Evolutionary conservation across 2,888 invertebrate genomes (phyloP).

Genomic region (Platycnemis pennipes): DNA sequence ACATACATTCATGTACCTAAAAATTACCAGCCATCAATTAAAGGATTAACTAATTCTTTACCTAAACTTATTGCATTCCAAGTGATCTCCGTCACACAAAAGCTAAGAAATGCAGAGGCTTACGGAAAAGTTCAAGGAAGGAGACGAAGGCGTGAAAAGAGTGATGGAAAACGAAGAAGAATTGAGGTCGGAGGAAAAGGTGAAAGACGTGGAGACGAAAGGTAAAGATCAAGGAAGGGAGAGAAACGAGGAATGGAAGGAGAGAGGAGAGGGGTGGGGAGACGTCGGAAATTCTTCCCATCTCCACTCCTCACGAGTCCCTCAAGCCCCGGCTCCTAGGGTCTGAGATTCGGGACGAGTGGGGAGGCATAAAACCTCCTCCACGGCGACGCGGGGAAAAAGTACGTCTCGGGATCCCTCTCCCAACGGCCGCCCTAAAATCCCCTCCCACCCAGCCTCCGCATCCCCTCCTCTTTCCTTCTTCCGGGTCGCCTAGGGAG

Average conservation of each 20-base stretch:
- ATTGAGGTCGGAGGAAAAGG: too few relatives aligned
- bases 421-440: neutral
- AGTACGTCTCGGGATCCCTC: neutral
- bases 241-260: neutral
- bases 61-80: too few relatives aligned
- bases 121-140: too few relatives aligned
- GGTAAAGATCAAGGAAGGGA: neutral
- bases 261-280: neutral
- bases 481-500: conserved; percentile 13
- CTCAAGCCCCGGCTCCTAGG: neutral
- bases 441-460: neutral
- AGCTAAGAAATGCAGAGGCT: too few relatives aligned
- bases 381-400: neutral
- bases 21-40: too few relatives aligned
- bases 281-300: conserved; percentile 6
- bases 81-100: too few relatives aligned
- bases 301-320: neutral
- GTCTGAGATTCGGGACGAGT: neutral
- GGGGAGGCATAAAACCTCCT: neutral
- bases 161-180: neutral
- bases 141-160: too few relatives aligned
- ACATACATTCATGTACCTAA: too few relatives aligned
- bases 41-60: too few relatives aligned
- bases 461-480: neutral
- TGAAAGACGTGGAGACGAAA: neutral